Evolutionary conservation across 2,888 invertebrate genomes (phyloP).

Genomic region (Protodeltote pygarga): DNA sequence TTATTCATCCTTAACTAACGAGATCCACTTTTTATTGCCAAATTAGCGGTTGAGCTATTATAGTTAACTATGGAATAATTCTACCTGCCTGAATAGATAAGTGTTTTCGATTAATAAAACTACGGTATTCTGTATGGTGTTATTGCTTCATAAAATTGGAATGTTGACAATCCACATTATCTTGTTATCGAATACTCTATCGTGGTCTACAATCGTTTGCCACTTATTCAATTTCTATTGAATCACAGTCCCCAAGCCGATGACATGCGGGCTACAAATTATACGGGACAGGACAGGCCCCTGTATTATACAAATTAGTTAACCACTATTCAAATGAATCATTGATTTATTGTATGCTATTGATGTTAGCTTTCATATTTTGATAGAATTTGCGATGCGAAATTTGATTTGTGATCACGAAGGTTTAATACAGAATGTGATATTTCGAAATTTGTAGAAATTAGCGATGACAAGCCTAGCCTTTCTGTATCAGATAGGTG

Average conservation of each 20-base stretch:
- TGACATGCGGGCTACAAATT: slow-evolving; percentile 60
- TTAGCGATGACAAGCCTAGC: too few relatives aligned
- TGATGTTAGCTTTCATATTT: slow-evolving; percentile 16
- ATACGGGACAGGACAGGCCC: slow-evolving; percentile 56
- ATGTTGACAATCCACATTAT: slow-evolving; percentile 40
- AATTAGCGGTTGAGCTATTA: slow-evolving; percentile 8
- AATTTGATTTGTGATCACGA: slow-evolving; percentile 1
- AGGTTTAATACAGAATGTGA: neutral
- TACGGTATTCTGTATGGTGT: slow-evolving; percentile 19
- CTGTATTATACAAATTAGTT: slow-evolving; percentile 66
- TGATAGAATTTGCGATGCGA: slow-evolving; percentile 12
- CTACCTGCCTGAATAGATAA: slow-evolving; percentile 1
- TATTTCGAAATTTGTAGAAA: neutral
- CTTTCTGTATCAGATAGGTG: too few relatives aligned
- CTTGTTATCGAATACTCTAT: slow-evolving; percentile 42
- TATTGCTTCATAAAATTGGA: slow-evolving; percentile 41
- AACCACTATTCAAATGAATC: slow-evolving; percentile 56
- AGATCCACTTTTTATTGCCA: slow-evolving; percentile 1
- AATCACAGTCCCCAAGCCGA: slow-evolving; percentile 44
- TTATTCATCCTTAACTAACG: slow-evolving; percentile 23
- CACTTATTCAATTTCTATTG: slow-evolving; percentile 54
- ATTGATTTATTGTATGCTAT: slow-evolving; percentile 57
- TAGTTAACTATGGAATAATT: slow-evolving; percentile 14
- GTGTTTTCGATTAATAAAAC: slow-evolving; percentile 13
- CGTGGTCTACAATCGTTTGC: slow-evolving; percentile 43